Conservation (phyloP, 2,113 vertebrate genomes). For the Fregetta grallaria region DNA sequence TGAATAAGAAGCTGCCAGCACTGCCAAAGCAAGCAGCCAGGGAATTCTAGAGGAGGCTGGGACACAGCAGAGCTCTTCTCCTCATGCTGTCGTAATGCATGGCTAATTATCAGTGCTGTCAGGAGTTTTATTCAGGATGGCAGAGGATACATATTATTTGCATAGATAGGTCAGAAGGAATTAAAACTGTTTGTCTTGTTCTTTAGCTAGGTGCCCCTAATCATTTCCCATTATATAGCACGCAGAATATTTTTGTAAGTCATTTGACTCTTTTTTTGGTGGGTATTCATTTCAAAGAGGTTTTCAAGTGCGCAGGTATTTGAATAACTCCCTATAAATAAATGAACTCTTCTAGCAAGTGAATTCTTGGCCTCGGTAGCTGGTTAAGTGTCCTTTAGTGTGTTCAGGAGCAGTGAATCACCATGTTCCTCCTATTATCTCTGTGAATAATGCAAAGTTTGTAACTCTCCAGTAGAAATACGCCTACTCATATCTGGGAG, state of each 20-base stretch:
- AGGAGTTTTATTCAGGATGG: background rate
- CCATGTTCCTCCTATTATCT: background rate
- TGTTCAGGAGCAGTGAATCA: conserved; percentile 18
- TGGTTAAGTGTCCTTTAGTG: background rate
- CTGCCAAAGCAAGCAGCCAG: background rate
- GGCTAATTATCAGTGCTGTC: background rate
- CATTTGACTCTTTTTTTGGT: background rate
- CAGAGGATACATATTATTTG: conserved; percentile 15
- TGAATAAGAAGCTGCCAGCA: background rate
- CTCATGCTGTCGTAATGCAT: background rate
- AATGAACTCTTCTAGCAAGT: background rate
- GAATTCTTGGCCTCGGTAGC: background rate
- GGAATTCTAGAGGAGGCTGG: background rate
- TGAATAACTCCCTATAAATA: background rate
- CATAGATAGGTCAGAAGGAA: conserved; percentile 37
- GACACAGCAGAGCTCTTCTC: background rate
- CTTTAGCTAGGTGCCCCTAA: background rate
- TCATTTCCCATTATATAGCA: background rate
- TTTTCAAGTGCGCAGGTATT: background rate
- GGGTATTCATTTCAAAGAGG: background rate
- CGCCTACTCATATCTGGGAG: background rate
- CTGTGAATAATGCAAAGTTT: background rate
- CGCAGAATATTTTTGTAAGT: background rate
- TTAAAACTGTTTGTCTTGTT: conserved; percentile 33
- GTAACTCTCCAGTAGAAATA: background rate